A percentile compares a stretch with the other conserved stretches of the same genome.
Conservation (phyloP, 2,113 vertebrate genomes). For the Notarius lentiginosus region DNA sequence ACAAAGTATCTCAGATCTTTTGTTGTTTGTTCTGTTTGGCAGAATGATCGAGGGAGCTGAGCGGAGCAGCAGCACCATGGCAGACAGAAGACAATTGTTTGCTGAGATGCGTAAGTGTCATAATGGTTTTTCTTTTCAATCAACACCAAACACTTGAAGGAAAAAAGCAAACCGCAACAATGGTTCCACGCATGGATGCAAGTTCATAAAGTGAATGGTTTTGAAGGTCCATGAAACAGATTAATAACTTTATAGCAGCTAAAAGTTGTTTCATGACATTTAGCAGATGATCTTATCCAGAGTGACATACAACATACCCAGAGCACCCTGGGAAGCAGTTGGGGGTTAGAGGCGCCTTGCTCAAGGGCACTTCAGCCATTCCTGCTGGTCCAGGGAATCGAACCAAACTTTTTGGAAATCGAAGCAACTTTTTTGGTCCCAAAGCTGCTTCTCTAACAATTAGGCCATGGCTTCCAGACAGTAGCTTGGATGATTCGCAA, state of each 20-base stretch:
- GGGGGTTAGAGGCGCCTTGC: too few relatives aligned
- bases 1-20: constrained; percentile 71
- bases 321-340: too few relatives aligned
- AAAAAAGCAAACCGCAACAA: background rate
- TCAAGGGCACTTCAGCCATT: too few relatives aligned
- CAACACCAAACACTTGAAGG: background rate
- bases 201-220: background rate
- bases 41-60: constrained; percentile 97
- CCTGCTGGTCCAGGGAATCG: too few relatives aligned
- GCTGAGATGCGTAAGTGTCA: constrained; percentile 97
- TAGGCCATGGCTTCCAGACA: too few relatives aligned
- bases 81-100: constrained; percentile 98
- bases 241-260: background rate
- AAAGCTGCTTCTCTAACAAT: too few relatives aligned
- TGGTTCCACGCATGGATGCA: background rate
- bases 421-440: too few relatives aligned
- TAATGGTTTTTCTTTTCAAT: background rate
- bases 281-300: too few relatives aligned
- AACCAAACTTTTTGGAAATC: too few relatives aligned
- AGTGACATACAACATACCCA: too few relatives aligned
- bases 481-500: background rate
- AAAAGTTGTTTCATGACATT: background rate
- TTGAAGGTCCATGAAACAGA: background rate
- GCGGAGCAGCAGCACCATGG: constrained; percentile 90
- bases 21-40: constrained; percentile 62